A percentile compares a stretch with the other conserved stretches of the same genome.
These are phyloP conservation scores for Callorhinus ursinus DNA, from an alignment of 2,113 vertebrate species.

Conservation along the genomic window DNA sequence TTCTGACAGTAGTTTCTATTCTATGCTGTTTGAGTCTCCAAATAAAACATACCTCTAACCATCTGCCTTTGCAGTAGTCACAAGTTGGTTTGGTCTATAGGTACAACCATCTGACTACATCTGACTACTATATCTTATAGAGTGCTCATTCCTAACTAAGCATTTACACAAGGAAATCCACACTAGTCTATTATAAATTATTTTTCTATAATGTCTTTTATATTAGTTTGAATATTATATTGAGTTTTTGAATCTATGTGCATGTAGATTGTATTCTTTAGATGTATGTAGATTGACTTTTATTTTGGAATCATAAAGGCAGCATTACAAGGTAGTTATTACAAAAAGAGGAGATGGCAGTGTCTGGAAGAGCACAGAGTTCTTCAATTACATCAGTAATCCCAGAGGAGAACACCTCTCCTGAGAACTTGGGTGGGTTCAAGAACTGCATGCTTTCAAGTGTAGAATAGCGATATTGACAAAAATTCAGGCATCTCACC, in stretches of 20 bases:
- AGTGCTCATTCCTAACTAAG: not conserved
- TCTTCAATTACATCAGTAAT: not conserved
- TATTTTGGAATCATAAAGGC: conserved; percentile 34
- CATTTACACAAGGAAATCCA: not conserved
- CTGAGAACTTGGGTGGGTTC: not conserved
- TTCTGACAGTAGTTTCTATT: not conserved
- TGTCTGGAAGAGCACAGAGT: not conserved
- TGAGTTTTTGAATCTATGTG: not conserved
- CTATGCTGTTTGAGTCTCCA: not conserved
- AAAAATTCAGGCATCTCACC: not conserved
- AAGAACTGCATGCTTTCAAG: not conserved
- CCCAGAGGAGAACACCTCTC: not conserved
- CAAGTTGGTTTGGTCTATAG: not conserved
- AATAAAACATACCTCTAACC: not conserved
- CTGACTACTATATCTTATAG: not conserved
- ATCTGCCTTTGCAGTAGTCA: not conserved
- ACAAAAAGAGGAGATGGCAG: not conserved
- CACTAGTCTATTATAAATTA: not conserved
- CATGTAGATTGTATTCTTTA: not conserved
- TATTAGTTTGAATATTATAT: not conserved
- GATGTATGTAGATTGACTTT: not conserved
- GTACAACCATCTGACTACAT: not conserved
- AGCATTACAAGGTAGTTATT: not conserved
- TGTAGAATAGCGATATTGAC: not conserved
- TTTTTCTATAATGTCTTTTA: conserved; percentile 13